Percentiles rank a stretch among this genome's conserved stretches.
phyloP scores from a whole-genome alignment of 1,140 invertebrate genomes.

The Tetragnatha versicolor region DNA sequence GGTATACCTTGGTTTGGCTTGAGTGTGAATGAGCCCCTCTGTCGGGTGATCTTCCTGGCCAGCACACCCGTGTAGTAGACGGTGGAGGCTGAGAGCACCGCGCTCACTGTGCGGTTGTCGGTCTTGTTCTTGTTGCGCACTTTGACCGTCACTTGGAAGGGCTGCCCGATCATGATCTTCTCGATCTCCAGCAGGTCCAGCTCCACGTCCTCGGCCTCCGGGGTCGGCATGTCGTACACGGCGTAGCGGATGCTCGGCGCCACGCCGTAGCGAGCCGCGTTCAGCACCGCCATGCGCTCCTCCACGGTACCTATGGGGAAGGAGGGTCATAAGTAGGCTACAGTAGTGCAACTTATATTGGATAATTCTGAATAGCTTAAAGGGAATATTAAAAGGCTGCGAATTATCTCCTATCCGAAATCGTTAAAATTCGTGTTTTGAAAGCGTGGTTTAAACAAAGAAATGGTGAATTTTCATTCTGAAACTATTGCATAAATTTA shows the following conservation, averaged over 20 bases:
- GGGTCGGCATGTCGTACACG: slow-evolving; percentile 61
- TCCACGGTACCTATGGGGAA: slow-evolving; percentile 68
- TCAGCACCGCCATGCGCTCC: slow-evolving; percentile 82
- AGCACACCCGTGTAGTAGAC: slow-evolving; percentile 80
- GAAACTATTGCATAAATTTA: no score
- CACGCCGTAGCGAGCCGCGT: slow-evolving; percentile 67
- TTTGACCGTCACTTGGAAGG: slow-evolving; percentile 68
- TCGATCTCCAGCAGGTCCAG: slow-evolving; percentile 85
- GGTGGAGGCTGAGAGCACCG: slow-evolving; percentile 72
- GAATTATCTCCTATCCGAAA: no score
- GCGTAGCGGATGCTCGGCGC: slow-evolving; percentile 57
- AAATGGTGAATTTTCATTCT: no score
- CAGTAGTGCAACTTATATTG: no score
- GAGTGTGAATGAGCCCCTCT: slow-evolving; percentile 64
- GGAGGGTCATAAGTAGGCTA: no score
- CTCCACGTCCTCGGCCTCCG: slow-evolving; percentile 82
- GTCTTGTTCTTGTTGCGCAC: slow-evolving; percentile 65
- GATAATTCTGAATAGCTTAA: no score
- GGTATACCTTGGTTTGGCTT: slow-evolving; percentile 57
- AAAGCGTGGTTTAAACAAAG: no score
- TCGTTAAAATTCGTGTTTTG: no score
- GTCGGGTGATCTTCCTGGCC: slow-evolving; percentile 73
- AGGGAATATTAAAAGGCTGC: no score
- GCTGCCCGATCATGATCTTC: slow-evolving; percentile 85
- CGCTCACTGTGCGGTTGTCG: slow-evolving; percentile 71